Percentiles rank a stretch among this genome's conserved stretches.
Evolutionary conservation across 2,113 vertebrate species (phyloP).

Genomic region (Rattus rattus): DNA sequence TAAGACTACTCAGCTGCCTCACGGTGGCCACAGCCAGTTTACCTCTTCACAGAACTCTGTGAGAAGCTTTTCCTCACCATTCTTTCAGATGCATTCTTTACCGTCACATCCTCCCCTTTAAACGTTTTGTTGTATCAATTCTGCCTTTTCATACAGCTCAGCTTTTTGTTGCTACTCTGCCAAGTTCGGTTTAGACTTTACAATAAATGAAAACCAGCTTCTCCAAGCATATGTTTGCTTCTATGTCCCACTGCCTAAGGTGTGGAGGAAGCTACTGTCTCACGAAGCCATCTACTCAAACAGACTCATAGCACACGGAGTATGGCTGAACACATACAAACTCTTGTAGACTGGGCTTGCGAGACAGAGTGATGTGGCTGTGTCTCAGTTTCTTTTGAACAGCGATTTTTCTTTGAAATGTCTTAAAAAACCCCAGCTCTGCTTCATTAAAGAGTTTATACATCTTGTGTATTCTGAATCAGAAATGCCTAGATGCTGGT

Average conservation of each 20-base stretch:
- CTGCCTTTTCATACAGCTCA: not conserved
- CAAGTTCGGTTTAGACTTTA: not conserved
- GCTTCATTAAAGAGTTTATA: not conserved
- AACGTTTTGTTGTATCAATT: conserved; percentile 11
- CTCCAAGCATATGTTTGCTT: not conserved
- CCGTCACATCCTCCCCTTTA: not conserved
- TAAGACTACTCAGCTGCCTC: not conserved
- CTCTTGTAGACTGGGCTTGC: not conserved
- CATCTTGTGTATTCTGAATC: not conserved
- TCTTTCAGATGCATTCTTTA: not conserved
- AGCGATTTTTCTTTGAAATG: not conserved
- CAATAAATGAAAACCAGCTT: not conserved
- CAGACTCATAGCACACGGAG: not conserved
- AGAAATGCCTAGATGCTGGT: not conserved
- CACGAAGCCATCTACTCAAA: not conserved
- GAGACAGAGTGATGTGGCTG: not conserved
- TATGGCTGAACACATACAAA: not conserved
- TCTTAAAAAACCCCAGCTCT: not conserved
- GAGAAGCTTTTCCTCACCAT: conserved; percentile 13
- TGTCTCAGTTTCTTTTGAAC: not conserved
- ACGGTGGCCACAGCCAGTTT: not conserved
- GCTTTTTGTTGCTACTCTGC: not conserved
- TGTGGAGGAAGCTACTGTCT: not conserved
- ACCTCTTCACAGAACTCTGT: not conserved
- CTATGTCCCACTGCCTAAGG: not conserved